phyloP scores from a whole-genome alignment of 1,140 invertebrate species.

The Olivierus martensii region DNA sequence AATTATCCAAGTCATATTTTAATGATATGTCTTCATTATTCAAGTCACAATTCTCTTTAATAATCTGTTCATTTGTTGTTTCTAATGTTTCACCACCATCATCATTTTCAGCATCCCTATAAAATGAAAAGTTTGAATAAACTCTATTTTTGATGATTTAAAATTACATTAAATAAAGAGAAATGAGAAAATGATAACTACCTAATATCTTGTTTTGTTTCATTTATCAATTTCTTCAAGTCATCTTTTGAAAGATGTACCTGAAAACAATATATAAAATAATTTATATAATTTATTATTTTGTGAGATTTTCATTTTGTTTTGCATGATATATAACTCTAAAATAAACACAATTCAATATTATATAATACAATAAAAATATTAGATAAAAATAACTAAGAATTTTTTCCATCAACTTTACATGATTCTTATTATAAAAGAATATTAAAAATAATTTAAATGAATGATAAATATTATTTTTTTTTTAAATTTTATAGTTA shows the following conservation, averaged over 20 bases:
- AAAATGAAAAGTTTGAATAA: slow-evolving; percentile 1
- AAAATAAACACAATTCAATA: no score
- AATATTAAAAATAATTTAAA: no score
- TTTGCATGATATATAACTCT: no score
- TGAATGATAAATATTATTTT: no score
- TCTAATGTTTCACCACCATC: slow-evolving; percentile 27
- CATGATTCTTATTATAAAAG: no score
- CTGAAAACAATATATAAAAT: slow-evolving; percentile 28
- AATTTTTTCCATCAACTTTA: no score
- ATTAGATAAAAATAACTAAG: no score
- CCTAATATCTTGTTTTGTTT: slow-evolving; percentile 36
- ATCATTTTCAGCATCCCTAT: slow-evolving; percentile 16
- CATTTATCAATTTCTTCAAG: slow-evolving; percentile 51
- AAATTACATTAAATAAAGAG: background rate
- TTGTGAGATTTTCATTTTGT: no score
- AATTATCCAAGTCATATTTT: slow-evolving; percentile 41
- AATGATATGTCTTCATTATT: slow-evolving; percentile 21
- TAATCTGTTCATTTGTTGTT: slow-evolving; percentile 37
- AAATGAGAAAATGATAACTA: slow-evolving; percentile 1
- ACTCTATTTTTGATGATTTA: background rate
- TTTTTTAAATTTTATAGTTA: no score
- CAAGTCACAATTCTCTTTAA: slow-evolving; percentile 23
- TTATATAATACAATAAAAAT: no score
- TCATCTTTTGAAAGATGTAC: slow-evolving; percentile 49
- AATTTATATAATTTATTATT: no score